phyloP scores from a whole-genome alignment of 2,797 vertebrate genomes.

The Fratercula arctica region DNA sequence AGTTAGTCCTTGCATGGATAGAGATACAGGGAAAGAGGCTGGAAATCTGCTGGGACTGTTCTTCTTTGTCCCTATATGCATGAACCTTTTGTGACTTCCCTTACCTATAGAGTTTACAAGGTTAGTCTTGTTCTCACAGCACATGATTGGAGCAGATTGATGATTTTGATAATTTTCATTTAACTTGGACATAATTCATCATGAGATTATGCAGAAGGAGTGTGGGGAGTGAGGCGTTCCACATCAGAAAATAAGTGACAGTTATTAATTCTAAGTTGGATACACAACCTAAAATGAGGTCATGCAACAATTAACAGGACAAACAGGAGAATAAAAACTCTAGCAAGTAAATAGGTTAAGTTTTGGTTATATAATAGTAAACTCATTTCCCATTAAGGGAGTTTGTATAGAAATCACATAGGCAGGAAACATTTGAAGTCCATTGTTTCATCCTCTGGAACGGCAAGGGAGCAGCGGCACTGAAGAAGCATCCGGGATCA shows the following conservation, averaged over 20 bases:
- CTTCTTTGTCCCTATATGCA: neutral
- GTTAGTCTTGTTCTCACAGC: neutral
- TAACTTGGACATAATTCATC: neutral
- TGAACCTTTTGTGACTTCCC: neutral
- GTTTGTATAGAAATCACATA: neutral
- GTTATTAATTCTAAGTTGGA: neutral
- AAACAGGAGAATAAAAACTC: neutral
- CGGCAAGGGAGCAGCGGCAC: neutral
- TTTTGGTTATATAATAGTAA: neutral
- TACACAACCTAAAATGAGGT: neutral
- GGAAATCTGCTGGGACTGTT: neutral
- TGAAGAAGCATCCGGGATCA: neutral
- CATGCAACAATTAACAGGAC: neutral
- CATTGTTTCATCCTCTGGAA: neutral
- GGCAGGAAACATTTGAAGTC: neutral
- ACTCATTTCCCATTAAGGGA: neutral
- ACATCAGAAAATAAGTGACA: neutral
- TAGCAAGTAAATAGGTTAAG: neutral
- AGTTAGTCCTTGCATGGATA: neutral
- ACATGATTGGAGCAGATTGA: neutral
- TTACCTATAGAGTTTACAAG: neutral
- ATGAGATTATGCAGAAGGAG: neutral
- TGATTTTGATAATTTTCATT: neutral
- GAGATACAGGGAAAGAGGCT: neutral
- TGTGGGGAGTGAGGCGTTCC: neutral